These are phyloP conservation scores for Astyanax mexicanus DNA, from an alignment of 2,797 vertebrate species.

Conservation along the genomic window DNA sequence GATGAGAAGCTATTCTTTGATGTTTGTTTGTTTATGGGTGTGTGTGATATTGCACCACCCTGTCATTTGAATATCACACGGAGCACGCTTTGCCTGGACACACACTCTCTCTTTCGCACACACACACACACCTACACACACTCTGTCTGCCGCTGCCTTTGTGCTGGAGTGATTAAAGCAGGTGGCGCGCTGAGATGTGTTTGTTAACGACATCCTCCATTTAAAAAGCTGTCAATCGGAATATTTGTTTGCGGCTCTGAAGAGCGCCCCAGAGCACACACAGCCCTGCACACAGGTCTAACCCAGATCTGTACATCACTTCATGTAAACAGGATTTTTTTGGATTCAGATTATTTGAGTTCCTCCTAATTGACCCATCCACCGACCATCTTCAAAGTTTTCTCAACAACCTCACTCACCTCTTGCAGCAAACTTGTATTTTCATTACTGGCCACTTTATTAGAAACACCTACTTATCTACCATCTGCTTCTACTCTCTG, in stretches of 20 bases:
- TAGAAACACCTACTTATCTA: too few relatives aligned
- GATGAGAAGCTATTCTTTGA: conserved; percentile 46
- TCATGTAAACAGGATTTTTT: too few relatives aligned
- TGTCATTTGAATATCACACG: conserved; percentile 84
- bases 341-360: conserved; percentile 8
- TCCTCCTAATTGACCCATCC: not conserved
- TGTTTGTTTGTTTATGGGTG: conserved; percentile 51
- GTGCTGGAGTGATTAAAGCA: conserved; percentile 67
- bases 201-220: conserved; percentile 62
- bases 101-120: conserved; percentile 56
- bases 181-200: conserved; percentile 63
- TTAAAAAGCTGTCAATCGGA: conserved; percentile 62
- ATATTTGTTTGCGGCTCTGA: conserved; percentile 51
- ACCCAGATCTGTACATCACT: too few relatives aligned
- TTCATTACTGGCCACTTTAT: too few relatives aligned
- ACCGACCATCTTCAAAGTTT: not conserved
- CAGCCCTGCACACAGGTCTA: too few relatives aligned
- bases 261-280: conserved; percentile 30
- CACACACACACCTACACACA: conserved; percentile 14
- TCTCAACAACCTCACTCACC: too few relatives aligned
- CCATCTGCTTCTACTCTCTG: too few relatives aligned
- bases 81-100: conserved; percentile 61
- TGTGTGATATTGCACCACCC: conserved; percentile 65
- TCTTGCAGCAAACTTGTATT: too few relatives aligned
- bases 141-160: conserved; percentile 52